Evolutionary conservation across 1,140 invertebrate genomes (phyloP), one percentile per base, ranked within the genome.

Genomic region (Ceratitis capitata): DNA sequence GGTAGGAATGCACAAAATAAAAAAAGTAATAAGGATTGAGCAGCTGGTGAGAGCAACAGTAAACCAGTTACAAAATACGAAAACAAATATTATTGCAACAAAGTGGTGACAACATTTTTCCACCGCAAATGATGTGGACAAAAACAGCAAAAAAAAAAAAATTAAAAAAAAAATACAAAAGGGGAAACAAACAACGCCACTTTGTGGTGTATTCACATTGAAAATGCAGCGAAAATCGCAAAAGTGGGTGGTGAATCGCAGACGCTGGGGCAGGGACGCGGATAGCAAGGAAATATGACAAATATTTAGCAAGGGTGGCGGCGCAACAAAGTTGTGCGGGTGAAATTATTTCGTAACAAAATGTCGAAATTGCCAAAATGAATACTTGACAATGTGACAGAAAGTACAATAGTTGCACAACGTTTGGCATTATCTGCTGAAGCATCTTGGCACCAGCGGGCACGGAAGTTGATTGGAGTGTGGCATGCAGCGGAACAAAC

Each of bases 11-110:
- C 6, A 45, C 14, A 39, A 78, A 74, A 74, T 42, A 74, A 19
- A 74, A n/a, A 16, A 69, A 56, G 19, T 74, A 19, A 61, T 26
- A 10, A 12, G n/a, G 39, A 78, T 23, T 45, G n/a, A 9, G 3
- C 69, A n/a, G 39, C 23, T 26, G 69, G 69, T 78, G 32, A 78
- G 19, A 10, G 42, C 69, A 12, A 32, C 29, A 5, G 32, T 10
- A 9, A 78, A 78, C 69, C 19, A 45, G 69, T 39, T n/a, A 45
- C 39, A 35, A 78, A 78, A 78, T 26, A 78, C 39, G 39, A 78
- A 78, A 78, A 78, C 39, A 78, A 78, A 78, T 78, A 78, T 78
- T 78, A 78, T 78, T 78, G 39, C 69, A 47, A 78, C 69, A 78
- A 78, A 78, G 69, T 78, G 39, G 69, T 78, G 69, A 78, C 69